phyloP scores from a whole-genome alignment of 2,113 vertebrate genomes.

The Centropus unirufus region DNA sequence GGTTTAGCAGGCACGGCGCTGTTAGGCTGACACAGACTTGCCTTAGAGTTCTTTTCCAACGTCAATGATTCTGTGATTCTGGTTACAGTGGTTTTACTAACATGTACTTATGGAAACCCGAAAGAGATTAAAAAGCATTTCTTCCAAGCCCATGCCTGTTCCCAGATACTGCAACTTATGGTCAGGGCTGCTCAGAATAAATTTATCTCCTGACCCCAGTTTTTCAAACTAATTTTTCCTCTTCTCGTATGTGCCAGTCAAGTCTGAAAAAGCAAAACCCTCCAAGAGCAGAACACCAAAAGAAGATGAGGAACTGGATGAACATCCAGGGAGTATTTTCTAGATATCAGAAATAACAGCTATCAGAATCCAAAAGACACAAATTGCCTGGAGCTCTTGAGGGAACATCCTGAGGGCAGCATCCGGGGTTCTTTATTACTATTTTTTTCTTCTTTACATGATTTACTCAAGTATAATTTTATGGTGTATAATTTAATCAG shows the following conservation, averaged over 20 bases:
- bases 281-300: neutral
- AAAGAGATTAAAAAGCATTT: neutral
- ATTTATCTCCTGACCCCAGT: neutral
- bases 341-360: neutral
- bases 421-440: neutral
- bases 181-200: neutral
- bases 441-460: neutral
- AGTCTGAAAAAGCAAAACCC: neutral
- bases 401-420: neutral
- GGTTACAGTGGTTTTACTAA: neutral
- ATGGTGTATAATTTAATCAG: slow-evolving; percentile 23
- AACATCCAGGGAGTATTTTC: neutral
- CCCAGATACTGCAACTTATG: neutral
- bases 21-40: too few relatives aligned
- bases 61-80: too few relatives aligned
- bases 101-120: neutral
- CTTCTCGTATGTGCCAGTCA: neutral
- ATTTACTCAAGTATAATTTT: slow-evolving; percentile 34
- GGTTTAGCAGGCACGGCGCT: too few relatives aligned
- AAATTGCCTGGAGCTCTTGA: neutral
- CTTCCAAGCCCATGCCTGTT: neutral
- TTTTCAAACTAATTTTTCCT: neutral
- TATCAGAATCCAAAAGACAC: neutral
- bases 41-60: too few relatives aligned
- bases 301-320: neutral